These are phyloP conservation scores for Calyptomena viridis DNA, from an alignment of 2,113 vertebrate genomes.

Conservation along the genomic window DNA sequence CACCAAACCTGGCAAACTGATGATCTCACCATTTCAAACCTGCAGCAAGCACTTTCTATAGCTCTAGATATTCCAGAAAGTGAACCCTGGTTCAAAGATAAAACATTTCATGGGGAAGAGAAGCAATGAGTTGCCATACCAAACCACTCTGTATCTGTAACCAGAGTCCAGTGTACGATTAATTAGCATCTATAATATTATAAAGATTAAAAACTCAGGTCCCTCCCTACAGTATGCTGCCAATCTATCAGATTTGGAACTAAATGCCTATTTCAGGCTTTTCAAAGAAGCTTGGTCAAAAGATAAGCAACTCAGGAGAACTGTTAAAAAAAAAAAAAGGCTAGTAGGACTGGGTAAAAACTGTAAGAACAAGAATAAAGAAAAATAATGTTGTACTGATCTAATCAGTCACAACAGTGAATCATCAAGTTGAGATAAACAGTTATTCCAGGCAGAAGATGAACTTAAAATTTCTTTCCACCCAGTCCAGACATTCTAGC, in stretches of 20 bases:
- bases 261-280: background rate
- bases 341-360: background rate
- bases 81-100: background rate
- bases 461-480: background rate
- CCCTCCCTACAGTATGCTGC: background rate
- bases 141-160: background rate
- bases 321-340: background rate
- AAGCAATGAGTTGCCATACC: background rate
- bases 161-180: background rate
- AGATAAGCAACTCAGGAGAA: background rate
- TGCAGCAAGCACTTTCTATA: background rate
- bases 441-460: background rate
- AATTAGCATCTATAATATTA: background rate
- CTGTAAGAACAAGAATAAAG: background rate
- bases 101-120: background rate
- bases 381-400: background rate
- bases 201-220: background rate
- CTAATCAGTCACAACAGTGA: background rate
- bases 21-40: background rate
- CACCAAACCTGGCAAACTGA: background rate
- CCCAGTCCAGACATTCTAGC: background rate
- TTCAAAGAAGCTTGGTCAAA: background rate
- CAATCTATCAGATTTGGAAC: background rate
- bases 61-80: background rate
- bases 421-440: background rate